A percentile compares a stretch with the other conserved stretches of the same genome.
These are phyloP conservation scores for Phortica variegata DNA, from an alignment of 1,140 invertebrate species.

Conservation along the genomic window DNA sequence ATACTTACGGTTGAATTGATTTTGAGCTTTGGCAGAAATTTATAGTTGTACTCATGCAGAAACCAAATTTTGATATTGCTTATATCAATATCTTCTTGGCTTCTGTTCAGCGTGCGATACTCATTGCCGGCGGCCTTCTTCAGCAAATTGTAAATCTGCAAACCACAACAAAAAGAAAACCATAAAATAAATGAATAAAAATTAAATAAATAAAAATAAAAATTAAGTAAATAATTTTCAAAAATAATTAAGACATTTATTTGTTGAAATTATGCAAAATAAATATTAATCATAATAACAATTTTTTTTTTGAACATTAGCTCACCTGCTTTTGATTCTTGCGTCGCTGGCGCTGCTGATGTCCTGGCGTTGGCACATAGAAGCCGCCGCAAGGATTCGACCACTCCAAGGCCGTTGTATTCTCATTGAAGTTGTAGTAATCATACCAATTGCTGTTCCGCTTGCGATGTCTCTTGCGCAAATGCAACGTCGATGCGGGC, in stretches of 20 bases:
- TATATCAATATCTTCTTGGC: constrained; percentile 43
- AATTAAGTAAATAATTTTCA: background rate
- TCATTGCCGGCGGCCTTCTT: constrained; percentile 38
- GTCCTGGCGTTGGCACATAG: constrained; percentile 26
- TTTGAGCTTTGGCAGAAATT: constrained; percentile 51
- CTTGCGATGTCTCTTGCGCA: constrained; percentile 46
- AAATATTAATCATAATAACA: too few species aligned
- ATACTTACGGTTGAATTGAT: constrained; percentile 45
- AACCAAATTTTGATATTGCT: constrained; percentile 45
- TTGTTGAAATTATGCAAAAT: too few species aligned
- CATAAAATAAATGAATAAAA: constrained; percentile 7
- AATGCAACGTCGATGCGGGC: background rate
- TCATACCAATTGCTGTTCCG: constrained; percentile 48
- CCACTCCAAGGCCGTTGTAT: constrained; percentile 42
- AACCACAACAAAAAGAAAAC: background rate
- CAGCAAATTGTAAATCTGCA: constrained; percentile 44
- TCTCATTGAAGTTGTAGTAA: constrained; percentile 44
- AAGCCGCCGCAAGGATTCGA: constrained; percentile 44
- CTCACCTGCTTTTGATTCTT: constrained; percentile 41
- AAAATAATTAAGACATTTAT: too few species aligned
- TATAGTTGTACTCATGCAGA: constrained; percentile 44
- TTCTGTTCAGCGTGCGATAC: constrained; percentile 35
- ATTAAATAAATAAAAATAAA: background rate
- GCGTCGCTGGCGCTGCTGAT: constrained; percentile 20
- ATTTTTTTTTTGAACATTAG: background rate